Base-by-base conservation (phyloP, 37 sponge, comb jelly and placozoan genomes). In the Lycopodina hypogea region DNA sequence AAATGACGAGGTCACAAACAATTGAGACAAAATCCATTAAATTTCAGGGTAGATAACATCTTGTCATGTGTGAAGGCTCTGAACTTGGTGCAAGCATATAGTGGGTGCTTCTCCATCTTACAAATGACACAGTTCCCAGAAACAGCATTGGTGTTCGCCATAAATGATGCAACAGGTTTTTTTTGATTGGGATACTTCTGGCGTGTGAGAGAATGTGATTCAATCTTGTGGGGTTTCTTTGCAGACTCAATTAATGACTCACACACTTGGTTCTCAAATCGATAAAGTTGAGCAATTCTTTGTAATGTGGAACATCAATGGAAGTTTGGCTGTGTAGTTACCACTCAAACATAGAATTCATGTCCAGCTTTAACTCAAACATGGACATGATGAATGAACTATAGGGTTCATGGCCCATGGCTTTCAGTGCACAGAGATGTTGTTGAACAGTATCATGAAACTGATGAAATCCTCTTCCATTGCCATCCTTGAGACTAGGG, bases 311-410 rank as follows among this genome's bases (percentile, higher is more conserved):
- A n/a, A n/a, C n/a, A n/a, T n/a, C n/a, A n/a, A n/a, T n/a, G n/a
- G n/a, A n/a, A n/a, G n/a, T 30, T 65, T 86, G 86, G 75, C 86
- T 79, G 68, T 72, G 71, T 40, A 41, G 59, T 36, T 84, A 78
- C 84, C 84, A 84, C n/a, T 76, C 77, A 30, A 84, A 83, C 14
- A 84, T 61, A 18, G 77, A 77, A 34, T 55, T 52, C 33, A 24
- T 34, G 42, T 84, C 84, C 1, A 84, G 61, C 51, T 84, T 84
- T 29, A 84, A n/a, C n/a, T n/a, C n/a, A n/a, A n/a, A n/a, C n/a
- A n/a, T n/a, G n/a, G n/a, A n/a, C n/a, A n/a, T n/a, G n/a, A n/a
- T n/a, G n/a, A n/a, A n/a, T n/a, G n/a, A n/a, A n/a, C n/a, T n/a
- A n/a, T n/a, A n/a, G n/a, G n/a, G n/a, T n/a, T n/a, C n/a, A n/a